Evolutionary conservation across 2,888 invertebrate genomes (phyloP).

Genomic region (Chymomyza caudatula): DNA sequence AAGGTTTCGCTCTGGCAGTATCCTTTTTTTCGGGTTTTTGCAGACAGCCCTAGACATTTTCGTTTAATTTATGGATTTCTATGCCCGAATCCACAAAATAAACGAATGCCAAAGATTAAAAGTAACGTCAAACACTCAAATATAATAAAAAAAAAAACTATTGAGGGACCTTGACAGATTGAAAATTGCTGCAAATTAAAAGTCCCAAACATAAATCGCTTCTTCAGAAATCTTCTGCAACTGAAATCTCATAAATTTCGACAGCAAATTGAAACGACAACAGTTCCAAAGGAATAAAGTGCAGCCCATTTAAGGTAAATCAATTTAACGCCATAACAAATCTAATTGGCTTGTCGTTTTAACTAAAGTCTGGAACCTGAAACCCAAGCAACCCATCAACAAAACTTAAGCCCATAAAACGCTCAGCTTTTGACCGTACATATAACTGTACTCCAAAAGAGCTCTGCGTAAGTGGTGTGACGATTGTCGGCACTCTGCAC

Average conservation of each 20-base stretch:
- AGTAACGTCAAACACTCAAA: no score
- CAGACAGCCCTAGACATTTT: constrained; percentile 43
- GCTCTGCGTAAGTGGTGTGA: constrained; percentile 12
- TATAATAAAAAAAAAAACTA: constrained; percentile 26
- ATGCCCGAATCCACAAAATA: no score
- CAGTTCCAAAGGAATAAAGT: no score
- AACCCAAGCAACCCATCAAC: neutral
- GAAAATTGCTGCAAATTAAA: neutral
- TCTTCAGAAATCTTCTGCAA: neutral
- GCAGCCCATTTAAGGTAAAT: constrained; percentile 62
- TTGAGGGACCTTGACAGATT: neutral
- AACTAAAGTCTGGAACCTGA: constrained; percentile 22
- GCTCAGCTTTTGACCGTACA: constrained; percentile 45
- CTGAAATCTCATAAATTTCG: neutral
- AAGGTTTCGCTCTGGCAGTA: constrained; percentile 24
- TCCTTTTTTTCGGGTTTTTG: constrained; percentile 16
- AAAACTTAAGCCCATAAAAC: constrained; percentile 20
- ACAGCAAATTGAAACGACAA: constrained; percentile 29
- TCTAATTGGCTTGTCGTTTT: constrained; percentile 55
- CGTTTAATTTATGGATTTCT: constrained; percentile 44
- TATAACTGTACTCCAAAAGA: constrained; percentile 45
- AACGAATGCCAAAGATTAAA: no score
- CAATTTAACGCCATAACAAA: constrained; percentile 44
- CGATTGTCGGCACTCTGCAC: constrained; percentile 49
- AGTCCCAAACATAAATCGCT: neutral